phyloP scores from a whole-genome alignment of 2,113 vertebrate species.

The Fregata magnificens region DNA sequence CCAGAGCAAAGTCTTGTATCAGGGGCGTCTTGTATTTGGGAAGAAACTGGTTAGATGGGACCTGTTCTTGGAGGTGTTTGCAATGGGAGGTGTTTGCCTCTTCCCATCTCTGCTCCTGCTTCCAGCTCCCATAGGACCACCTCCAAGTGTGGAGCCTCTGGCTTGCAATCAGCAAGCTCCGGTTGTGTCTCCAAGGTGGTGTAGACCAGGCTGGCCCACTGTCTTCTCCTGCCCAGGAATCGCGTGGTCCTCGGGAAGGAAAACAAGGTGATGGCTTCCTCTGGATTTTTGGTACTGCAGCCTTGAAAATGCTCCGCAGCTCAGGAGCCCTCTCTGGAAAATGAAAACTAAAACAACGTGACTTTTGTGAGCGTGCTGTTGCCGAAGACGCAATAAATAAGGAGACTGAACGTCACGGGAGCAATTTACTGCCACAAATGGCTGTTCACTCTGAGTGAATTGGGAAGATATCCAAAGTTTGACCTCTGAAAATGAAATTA shows the following conservation, averaged over 20 bases:
- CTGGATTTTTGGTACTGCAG: background rate
- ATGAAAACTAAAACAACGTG: background rate
- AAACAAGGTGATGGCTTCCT: background rate
- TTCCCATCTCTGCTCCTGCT: background rate
- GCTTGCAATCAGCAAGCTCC: background rate
- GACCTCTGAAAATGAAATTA: slow-evolving; percentile 18
- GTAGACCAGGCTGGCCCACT: background rate
- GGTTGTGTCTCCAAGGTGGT: background rate
- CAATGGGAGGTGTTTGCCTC: background rate
- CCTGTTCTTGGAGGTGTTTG: background rate
- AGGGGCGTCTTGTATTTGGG: background rate
- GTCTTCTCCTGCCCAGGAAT: background rate
- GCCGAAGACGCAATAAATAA: background rate
- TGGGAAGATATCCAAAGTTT: background rate
- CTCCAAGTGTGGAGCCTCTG: background rate
- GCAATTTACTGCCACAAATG: background rate
- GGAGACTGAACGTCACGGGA: background rate
- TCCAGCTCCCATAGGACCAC: background rate
- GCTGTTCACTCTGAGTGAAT: background rate
- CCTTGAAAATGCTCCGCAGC: background rate
- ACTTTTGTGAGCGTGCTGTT: background rate
- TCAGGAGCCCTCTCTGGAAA: background rate
- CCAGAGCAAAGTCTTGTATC: background rate
- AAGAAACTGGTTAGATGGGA: background rate
- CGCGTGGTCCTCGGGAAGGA: background rate